Conservation (phyloP, 1,140 invertebrate species). For the Atta cephalotes region DNA sequence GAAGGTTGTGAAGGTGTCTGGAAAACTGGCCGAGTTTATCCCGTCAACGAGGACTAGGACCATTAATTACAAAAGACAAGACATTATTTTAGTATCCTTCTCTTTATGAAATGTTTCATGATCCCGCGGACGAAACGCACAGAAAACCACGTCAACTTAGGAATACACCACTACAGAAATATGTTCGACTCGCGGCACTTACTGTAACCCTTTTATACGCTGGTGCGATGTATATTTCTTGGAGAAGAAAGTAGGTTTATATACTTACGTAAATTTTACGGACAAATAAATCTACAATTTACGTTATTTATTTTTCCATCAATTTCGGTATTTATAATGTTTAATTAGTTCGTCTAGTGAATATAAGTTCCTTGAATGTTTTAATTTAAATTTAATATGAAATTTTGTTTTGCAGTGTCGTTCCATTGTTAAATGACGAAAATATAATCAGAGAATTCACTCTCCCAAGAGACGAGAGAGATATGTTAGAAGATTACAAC, state of each 20-base stretch:
- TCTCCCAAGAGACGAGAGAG: neutral
- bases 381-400: neutral
- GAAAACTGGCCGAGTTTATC: no score
- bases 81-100: neutral
- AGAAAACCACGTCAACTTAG: conserved; percentile 34
- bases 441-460: neutral
- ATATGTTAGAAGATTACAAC: neutral
- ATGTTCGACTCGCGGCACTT: neutral
- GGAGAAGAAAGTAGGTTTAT: conserved; percentile 20
- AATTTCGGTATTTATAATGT: neutral
- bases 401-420: conserved; percentile 10
- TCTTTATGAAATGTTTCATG: conserved; percentile 24
- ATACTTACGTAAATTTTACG: neutral
- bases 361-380: neutral
- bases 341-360: neutral
- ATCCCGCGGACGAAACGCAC: conserved; percentile 22
- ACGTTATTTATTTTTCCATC: neutral
- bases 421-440: neutral
- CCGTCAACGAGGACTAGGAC: no score
- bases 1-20: no score
- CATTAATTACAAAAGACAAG: no score
- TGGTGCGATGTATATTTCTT: conserved; percentile 8
- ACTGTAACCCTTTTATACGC: neutral
- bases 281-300: neutral
- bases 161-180: conserved; percentile 8